A percentile compares a stretch with the other conserved stretches of the same genome.
Conservation (phyloP, 2,797 vertebrate genomes). For the Neosalanx taihuensis region DNA sequence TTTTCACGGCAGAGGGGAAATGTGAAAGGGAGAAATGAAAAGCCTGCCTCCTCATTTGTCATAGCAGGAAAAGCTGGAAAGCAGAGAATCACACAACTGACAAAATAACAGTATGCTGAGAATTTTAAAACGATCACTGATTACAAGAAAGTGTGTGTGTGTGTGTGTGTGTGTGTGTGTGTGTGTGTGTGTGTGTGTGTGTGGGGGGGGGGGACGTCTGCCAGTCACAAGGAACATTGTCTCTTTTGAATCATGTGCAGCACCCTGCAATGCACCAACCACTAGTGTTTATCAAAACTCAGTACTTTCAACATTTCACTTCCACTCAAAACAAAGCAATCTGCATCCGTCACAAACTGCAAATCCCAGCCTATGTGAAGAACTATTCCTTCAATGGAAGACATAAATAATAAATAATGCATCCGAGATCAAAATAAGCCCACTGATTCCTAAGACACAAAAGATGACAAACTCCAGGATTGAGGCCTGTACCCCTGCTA, state of each 20-base stretch:
- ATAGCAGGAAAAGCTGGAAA: background rate
- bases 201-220: too few species aligned
- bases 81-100: background rate
- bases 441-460: background rate
- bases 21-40: background rate
- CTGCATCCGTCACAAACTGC: too few species aligned
- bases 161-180: too few species aligned
- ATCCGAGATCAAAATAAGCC: too few species aligned
- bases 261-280: conserved; percentile 16
- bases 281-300: too few species aligned
- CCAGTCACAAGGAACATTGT: background rate
- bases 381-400: too few species aligned
- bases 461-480: background rate
- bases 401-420: too few species aligned
- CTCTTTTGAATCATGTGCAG: background rate
- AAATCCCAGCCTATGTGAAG: too few species aligned
- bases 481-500: background rate
- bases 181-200: too few species aligned
- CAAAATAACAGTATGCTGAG: background rate
- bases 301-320: too few species aligned
- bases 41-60: background rate
- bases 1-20: conserved; percentile 15
- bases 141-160: background rate
- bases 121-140: background rate
- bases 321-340: too few species aligned